Evolutionary conservation across 2,113 vertebrate species (phyloP).

Genomic region (Natator depressus): DNA sequence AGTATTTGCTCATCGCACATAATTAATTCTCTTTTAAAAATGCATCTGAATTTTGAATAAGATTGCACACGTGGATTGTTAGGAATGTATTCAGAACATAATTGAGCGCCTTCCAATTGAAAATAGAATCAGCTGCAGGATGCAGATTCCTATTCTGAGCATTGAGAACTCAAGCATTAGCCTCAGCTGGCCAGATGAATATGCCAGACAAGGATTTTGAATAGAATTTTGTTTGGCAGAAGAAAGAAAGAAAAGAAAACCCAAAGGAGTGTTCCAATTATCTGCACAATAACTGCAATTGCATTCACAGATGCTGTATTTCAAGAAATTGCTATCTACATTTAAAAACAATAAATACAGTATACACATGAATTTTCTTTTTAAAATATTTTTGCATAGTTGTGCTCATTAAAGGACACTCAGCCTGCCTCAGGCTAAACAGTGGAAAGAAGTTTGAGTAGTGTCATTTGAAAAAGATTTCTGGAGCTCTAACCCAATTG

Average conservation of each 20-base stretch:
- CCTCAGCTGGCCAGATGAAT: slow-evolving; percentile 24
- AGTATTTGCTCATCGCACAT: neutral
- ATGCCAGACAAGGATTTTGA: neutral
- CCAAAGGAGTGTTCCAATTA: neutral
- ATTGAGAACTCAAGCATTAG: neutral
- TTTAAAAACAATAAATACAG: neutral
- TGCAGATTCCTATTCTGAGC: neutral
- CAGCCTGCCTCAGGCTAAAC: neutral
- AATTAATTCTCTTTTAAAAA: slow-evolving; percentile 27
- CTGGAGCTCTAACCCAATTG: neutral
- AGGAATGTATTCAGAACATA: neutral
- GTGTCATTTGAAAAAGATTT: neutral
- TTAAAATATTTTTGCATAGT: neutral
- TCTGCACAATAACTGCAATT: neutral
- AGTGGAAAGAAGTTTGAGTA: neutral
- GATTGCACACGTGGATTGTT: neutral
- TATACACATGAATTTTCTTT: neutral
- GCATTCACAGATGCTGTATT: neutral
- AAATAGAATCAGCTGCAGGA: slow-evolving; percentile 21
- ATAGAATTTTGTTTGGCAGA: neutral
- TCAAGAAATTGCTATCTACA: neutral
- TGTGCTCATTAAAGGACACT: neutral
- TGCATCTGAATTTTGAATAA: slow-evolving; percentile 20
- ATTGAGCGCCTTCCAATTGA: neutral
- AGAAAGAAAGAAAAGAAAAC: neutral